Evolutionary conservation across 1,140 invertebrate genomes (phyloP).

Genomic region (Adoxophyes honmai): DNA sequence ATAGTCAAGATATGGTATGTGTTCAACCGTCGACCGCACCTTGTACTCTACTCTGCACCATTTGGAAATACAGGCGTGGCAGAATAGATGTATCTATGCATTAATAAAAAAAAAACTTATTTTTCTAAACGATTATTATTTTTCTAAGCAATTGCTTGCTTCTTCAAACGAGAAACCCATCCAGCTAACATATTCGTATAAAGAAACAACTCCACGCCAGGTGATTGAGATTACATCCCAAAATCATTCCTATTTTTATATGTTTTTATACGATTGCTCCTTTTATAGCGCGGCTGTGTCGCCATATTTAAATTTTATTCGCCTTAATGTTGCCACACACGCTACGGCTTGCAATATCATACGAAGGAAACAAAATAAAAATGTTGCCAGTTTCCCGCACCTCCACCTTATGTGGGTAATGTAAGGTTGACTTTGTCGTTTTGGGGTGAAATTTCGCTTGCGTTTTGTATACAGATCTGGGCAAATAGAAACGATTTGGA

Average conservation of each 20-base stretch:
- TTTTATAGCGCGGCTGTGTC: conserved; percentile 63
- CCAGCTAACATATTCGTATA: not conserved
- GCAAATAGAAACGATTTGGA: conserved; percentile 67
- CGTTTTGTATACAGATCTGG: conserved; percentile 51
- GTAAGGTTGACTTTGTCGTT: conserved; percentile 25
- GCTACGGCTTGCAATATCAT: conserved; percentile 64
- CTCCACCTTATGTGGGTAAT: conserved; percentile 19
- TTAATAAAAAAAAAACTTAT: no score
- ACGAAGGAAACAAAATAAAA: conserved; percentile 41
- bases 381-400: not conserved
- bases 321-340: conserved; percentile 73
- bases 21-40: no score
- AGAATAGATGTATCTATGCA: no score
- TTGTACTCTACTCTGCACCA: no score
- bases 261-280: conserved; percentile 60
- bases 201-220: conserved; percentile 1
- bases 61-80: no score
- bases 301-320: conserved; percentile 75
- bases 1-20: no score
- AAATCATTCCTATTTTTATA: conserved; percentile 38
- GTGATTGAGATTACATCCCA: conserved; percentile 14
- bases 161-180: no score
- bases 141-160: no score
- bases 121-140: no score
- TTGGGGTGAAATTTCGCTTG: conserved; percentile 4